Evolutionary conservation across 1,140 invertebrate species (phyloP).

Genomic region (Tetragnatha versicolor): DNA sequence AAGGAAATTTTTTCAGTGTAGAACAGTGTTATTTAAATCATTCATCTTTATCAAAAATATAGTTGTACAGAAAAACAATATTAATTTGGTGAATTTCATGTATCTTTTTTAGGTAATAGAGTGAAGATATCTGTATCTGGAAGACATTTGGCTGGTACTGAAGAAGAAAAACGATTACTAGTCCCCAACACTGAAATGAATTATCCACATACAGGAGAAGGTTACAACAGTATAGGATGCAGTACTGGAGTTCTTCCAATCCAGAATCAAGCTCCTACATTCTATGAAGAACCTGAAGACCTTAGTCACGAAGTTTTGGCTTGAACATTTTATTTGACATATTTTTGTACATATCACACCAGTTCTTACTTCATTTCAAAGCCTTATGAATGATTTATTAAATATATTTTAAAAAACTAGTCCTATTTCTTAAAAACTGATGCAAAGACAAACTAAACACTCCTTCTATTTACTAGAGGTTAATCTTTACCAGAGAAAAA

Average conservation of each 20-base stretch:
- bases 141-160: conserved; percentile 31
- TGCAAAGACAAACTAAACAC: too few species aligned
- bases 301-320: conserved; percentile 29
- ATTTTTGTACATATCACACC: conserved; percentile 9
- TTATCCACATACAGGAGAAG: not conserved
- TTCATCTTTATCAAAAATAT: not conserved
- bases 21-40: not conserved
- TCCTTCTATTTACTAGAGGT: too few species aligned
- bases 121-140: conserved; percentile 47
- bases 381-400: too few species aligned
- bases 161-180: conserved; percentile 36
- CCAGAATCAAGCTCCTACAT: not conserved
- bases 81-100: not conserved
- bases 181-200: conserved; percentile 39
- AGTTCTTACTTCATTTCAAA: too few species aligned
- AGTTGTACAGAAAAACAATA: too few species aligned
- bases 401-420: too few species aligned
- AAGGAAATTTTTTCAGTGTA: too few species aligned
- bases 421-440: too few species aligned
- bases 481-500: too few species aligned
- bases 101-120: conserved; percentile 28
- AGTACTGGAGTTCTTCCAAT: not conserved
- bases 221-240: conserved; percentile 20
- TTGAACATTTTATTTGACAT: not conserved
- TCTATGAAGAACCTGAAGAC: conserved; percentile 41